Percentiles rank a stretch among this genome's conserved stretches.
These are phyloP conservation scores for Ceyx erithaca DNA, from an alignment of 2,797 vertebrate genomes.

Conservation along the genomic window DNA sequence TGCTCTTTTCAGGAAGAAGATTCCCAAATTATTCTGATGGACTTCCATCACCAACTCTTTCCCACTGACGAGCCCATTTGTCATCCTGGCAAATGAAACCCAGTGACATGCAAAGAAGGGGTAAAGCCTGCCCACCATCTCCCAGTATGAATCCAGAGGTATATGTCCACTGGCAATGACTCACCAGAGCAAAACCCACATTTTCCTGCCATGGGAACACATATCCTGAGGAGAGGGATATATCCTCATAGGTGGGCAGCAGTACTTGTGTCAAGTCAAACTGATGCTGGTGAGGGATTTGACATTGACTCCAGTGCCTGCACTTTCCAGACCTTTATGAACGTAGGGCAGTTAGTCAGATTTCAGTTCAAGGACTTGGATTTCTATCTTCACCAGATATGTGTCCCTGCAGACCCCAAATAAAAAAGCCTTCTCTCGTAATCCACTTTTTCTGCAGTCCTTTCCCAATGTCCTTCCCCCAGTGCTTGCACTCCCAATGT, in stretches of 20 bases:
- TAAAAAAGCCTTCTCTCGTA: not conserved
- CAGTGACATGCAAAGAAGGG: not conserved
- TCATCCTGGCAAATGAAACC: not conserved
- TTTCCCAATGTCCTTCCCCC: not conserved
- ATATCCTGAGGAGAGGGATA: not conserved
- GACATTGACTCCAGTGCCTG: not conserved
- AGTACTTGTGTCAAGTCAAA: not conserved
- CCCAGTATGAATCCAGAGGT: too few relatives aligned
- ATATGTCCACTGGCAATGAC: rapidly evolving
- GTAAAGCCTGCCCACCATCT: not conserved
- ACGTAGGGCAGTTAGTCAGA: not conserved
- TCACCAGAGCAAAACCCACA: not conserved
- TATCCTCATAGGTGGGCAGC: not conserved
- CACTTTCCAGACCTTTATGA: not conserved
- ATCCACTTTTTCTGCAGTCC: not conserved
- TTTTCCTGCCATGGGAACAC: not conserved
- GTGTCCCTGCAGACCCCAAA: not conserved
- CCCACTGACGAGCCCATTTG: not conserved
- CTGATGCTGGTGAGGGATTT: not conserved
- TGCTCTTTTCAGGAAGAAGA: not conserved
- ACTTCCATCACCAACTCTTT: not conserved
- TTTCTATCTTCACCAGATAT: not conserved
- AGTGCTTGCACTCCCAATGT: not conserved
- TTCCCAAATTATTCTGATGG: not conserved
- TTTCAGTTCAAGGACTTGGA: not conserved